Conservation (phyloP, 2,113 vertebrate species). For the Antechinus flavipes region DNA sequence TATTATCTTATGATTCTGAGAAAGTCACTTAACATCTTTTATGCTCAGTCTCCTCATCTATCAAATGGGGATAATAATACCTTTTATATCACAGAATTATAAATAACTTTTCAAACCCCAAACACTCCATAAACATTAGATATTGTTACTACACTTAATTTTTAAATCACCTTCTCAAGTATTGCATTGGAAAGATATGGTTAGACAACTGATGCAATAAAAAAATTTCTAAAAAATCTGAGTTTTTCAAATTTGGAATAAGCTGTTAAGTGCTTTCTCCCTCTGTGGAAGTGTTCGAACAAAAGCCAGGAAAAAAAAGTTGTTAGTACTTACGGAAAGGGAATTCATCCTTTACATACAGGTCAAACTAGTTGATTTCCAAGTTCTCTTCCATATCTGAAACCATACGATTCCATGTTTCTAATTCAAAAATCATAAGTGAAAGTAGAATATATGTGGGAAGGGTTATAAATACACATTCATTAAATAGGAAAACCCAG, state of each 20-base stretch:
- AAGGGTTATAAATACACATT: background rate
- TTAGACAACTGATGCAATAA: background rate
- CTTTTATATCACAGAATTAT: background rate
- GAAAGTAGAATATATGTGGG: background rate
- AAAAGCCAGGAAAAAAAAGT: no score
- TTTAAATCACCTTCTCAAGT: background rate
- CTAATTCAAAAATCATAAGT: background rate
- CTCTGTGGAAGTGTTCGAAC: background rate
- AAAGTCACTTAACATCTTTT: background rate
- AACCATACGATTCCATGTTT: background rate
- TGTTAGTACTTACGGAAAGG: background rate
- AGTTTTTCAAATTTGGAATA: background rate
- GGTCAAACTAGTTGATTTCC: background rate
- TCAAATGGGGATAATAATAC: background rate
- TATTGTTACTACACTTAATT: background rate
- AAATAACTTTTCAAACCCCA: background rate
- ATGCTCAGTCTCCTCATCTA: background rate
- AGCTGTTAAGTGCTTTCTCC: background rate
- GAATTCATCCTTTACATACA: background rate
- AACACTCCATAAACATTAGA: background rate
- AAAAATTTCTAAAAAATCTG: background rate
- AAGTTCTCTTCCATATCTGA: background rate
- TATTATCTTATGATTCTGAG: background rate
- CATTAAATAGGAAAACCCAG: background rate
- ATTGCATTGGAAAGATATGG: background rate